phyloP scores from a whole-genome alignment of 2,888 invertebrate species.

The Tridacna crocea region DNA sequence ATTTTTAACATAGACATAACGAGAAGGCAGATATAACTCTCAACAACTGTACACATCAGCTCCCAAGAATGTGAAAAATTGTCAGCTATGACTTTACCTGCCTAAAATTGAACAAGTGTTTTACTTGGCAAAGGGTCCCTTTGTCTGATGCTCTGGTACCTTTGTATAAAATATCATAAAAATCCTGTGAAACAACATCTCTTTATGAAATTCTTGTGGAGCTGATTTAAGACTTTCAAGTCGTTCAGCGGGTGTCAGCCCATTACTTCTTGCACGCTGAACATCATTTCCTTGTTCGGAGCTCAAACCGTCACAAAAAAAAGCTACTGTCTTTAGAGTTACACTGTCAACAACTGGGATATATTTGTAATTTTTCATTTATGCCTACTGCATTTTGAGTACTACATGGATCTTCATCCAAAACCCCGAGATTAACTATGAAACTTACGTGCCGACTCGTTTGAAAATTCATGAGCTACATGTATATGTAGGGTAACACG shows the following conservation, averaged over 20 bases:
- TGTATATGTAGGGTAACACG: conserved; percentile 25
- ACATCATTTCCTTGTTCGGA: conserved; percentile 56
- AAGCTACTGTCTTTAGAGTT: conserved; percentile 25
- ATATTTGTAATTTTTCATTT: conserved; percentile 15
- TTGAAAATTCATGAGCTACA: conserved; percentile 42
- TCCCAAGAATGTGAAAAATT: too few species aligned
- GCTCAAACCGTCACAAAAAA: conserved; percentile 52
- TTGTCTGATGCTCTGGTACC: conserved; percentile 38
- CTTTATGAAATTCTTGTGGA: conserved; percentile 57
- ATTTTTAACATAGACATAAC: too few species aligned
- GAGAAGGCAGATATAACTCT: too few species aligned
- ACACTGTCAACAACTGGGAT: conserved; percentile 22
- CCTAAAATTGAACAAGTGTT: too few species aligned
- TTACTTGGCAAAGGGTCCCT: conserved; percentile 32
- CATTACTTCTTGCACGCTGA: conserved; percentile 39
- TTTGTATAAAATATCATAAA: conserved; percentile 47
- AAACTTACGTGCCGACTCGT: background rate
- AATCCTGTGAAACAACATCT: conserved; percentile 54
- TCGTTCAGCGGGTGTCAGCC: conserved; percentile 37
- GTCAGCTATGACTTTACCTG: too few species aligned
- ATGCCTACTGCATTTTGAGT: conserved; percentile 26
- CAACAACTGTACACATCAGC: too few species aligned
- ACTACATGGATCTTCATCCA: conserved; percentile 40
- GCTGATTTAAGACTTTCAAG: conserved; percentile 48
- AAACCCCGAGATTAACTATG: conserved; percentile 48